phyloP scores from a whole-genome alignment of 2,888 invertebrate species.

The Acleris cristana region DNA sequence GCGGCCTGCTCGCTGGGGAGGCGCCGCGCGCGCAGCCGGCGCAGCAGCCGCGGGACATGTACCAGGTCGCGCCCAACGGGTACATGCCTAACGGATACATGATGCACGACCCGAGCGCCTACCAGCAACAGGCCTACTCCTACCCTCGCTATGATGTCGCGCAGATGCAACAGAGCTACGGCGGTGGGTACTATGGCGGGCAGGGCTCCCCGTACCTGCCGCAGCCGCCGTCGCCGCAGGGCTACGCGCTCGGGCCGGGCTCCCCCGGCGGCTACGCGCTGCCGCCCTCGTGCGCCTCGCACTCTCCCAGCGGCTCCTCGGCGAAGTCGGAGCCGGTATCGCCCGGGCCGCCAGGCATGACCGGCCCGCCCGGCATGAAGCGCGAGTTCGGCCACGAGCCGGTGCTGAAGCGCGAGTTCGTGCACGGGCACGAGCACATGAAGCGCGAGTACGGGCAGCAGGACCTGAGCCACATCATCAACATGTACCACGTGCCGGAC shows the following conservation, averaged over 20 bases:
- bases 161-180: slow-evolving; percentile 91
- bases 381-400: slow-evolving; percentile 83
- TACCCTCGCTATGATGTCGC: slow-evolving; percentile 96
- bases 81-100: slow-evolving; percentile 99
- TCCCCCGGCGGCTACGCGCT: slow-evolving; percentile 86
- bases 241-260: slow-evolving; percentile 85
- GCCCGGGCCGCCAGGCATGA: slow-evolving; percentile 84
- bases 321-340: slow-evolving; percentile 95
- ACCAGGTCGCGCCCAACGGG: slow-evolving; percentile 95
- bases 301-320: slow-evolving; percentile 94
- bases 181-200: slow-evolving; percentile 89
- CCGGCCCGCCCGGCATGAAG: slow-evolving; percentile 85
- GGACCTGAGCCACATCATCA: slow-evolving; percentile 86
- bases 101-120: slow-evolving; percentile 92
- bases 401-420: slow-evolving; percentile 80
- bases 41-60: slow-evolving; percentile 90
- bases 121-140: slow-evolving; percentile 91
- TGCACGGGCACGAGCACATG: slow-evolving; percentile 81
- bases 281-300: slow-evolving; percentile 88
- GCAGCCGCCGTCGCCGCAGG: slow-evolving; percentile 88
- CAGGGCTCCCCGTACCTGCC: slow-evolving; percentile 91
- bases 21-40: slow-evolving; percentile 81
- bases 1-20: slow-evolving; percentile 83
- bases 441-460: slow-evolving; percentile 89
- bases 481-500: slow-evolving; percentile 87